A percentile compares a stretch with the other conserved stretches of the same genome.
phyloP scores from a whole-genome alignment of 2,797 vertebrate genomes.

The Somateria mollissima region DNA sequence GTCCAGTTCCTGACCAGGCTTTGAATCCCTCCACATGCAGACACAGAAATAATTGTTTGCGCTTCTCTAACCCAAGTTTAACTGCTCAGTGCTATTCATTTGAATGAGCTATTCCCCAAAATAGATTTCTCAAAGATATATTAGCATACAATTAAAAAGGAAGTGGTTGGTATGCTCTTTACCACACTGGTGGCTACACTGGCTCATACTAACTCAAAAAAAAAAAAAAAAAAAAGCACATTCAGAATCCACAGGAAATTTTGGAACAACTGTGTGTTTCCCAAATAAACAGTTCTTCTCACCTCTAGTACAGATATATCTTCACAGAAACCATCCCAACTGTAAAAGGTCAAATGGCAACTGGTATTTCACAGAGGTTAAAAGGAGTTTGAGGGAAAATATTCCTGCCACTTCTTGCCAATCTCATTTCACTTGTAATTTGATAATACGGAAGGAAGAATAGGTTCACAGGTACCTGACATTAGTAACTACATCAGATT shows the following conservation, averaged over 20 bases:
- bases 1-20: not conserved
- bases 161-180: not conserved
- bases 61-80: not conserved
- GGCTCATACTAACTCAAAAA: not conserved
- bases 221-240: not conserved
- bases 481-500: not conserved
- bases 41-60: not conserved
- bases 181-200: not conserved
- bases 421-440: not conserved
- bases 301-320: not conserved
- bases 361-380: not conserved
- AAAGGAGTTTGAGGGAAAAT: not conserved
- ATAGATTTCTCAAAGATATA: not conserved
- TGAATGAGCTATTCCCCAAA: not conserved
- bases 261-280: not conserved
- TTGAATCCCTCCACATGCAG: not conserved
- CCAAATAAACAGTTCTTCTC: not conserved
- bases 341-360: slow-evolving; percentile 18
- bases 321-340: not conserved
- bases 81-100: not conserved
- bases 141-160: not conserved
- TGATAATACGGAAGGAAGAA: not conserved
- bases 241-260: not conserved
- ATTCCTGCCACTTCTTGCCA: not conserved
- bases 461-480: not conserved